phyloP scores from a whole-genome alignment of 2,888 invertebrate genomes.

The Agrilus cyanescens region DNA sequence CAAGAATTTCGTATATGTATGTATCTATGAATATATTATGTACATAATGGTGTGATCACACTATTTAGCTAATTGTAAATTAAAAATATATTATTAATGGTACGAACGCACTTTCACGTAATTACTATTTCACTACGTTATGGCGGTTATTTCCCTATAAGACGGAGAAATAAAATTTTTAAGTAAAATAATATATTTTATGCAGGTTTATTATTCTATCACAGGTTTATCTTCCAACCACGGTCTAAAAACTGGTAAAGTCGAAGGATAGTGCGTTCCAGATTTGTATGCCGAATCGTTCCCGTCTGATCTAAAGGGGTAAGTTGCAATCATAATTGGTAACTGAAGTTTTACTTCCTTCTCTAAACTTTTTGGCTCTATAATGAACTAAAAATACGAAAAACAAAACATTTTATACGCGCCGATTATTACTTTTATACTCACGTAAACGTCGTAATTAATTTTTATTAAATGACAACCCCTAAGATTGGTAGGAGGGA shows the following conservation, averaged over 20 bases:
- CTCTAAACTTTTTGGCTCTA: conserved; percentile 83
- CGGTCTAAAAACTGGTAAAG: conserved; percentile 81
- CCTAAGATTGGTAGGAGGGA: conserved; percentile 87
- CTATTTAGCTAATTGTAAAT: no score
- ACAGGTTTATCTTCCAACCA: conserved; percentile 67
- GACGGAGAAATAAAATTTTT: conserved; percentile 2
- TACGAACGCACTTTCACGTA: no score
- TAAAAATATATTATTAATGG: no score
- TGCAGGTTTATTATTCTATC: conserved; percentile 21
- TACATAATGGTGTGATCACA: no score
- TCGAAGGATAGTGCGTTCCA: conserved; percentile 86
- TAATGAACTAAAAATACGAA: conserved; percentile 58
- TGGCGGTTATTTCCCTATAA: neutral
- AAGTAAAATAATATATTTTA: conserved; percentile 2
- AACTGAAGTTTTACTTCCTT: conserved; percentile 86
- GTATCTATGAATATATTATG: no score
- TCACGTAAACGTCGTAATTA: conserved; percentile 84
- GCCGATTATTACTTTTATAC: conserved; percentile 29
- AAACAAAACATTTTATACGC: neutral
- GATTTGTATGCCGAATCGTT: conserved; percentile 57
- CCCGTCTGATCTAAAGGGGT: conserved; percentile 64
- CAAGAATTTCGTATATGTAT: no score
- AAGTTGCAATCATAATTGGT: conserved; percentile 85
- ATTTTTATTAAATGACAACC: conserved; percentile 91
- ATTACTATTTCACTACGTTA: no score